Percentiles rank a stretch among this genome's conserved stretches.
These are phyloP conservation scores for Baronia brevicornis DNA, from an alignment of 2,888 invertebrate species.

Conservation along the genomic window DNA sequence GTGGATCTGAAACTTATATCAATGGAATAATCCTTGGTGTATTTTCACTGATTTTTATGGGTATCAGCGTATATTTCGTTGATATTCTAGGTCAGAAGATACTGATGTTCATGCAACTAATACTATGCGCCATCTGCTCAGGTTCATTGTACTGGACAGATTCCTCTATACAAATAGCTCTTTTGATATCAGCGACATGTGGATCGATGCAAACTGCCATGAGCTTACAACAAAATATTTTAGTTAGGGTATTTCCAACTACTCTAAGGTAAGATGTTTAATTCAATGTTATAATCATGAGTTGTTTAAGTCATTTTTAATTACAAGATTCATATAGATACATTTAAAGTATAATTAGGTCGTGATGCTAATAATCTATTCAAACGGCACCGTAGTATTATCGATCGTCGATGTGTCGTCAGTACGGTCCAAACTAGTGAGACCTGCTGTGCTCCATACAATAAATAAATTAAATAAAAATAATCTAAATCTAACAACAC, in stretches of 20 bases:
- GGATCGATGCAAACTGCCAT: constrained; percentile 37
- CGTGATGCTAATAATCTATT: too few species aligned
- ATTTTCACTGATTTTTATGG: constrained; percentile 29
- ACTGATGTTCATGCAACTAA: constrained; percentile 28
- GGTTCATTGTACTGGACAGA: constrained; percentile 36
- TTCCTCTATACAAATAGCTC: constrained; percentile 34
- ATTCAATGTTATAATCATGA: too few species aligned
- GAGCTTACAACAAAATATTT: constrained; percentile 34
- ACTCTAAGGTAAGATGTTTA: constrained; percentile 35
- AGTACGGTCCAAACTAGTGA: too few species aligned
- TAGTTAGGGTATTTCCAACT: constrained; percentile 43
- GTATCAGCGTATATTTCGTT: constrained; percentile 29
- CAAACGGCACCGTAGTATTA: too few species aligned
- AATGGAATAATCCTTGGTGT: constrained; percentile 37
- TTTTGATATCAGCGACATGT: constrained; percentile 36
- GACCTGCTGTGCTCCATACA: too few species aligned
- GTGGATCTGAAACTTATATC: constrained; percentile 38
- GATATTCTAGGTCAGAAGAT: constrained; percentile 32
- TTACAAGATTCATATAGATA: too few species aligned
- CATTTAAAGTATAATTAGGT: too few species aligned
- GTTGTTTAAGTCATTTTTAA: too few species aligned
- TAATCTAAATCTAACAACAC: too few species aligned
- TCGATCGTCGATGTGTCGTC: too few species aligned
- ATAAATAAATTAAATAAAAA: too few species aligned
- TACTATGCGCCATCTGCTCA: constrained; percentile 30